Evolutionary conservation across 92 coral and sea anemone genomes (phyloP), one percentile per base, ranked within the genome.

Genomic region (Blastomussa wellsi): DNA sequence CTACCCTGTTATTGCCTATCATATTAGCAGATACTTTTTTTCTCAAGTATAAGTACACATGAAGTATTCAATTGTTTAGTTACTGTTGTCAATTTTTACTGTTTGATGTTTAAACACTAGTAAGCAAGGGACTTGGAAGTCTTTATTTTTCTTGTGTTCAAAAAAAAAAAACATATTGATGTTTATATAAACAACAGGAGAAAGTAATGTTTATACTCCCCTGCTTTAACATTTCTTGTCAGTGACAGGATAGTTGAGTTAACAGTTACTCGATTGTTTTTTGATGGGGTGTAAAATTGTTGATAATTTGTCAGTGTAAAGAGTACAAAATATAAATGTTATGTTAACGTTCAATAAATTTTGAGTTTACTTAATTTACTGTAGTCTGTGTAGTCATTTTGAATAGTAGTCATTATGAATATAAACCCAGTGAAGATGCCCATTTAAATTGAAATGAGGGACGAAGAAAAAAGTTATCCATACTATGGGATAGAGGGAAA

Each of bases 121-220:
- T n/a, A n/a, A n/a, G 36, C 32, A 72, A 72, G 77, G 39, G 77
- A 72, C 77, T 72, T 72, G 10, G 77, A 32, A 38, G 52, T 72
- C 29, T 4, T 72, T 5, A 72, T 39, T 20, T 72, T 19, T 37
- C 57, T 74, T 44, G 79, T 24, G 24, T 22, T 17, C 39, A 51
- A 49, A 75, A 5, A 1, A 51, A n/a, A n/a, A n/a, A n/a, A n/a
- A n/a, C n/a, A n/a, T n/a, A 38, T 44, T 17, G 22, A 52, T 31
- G 62, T 31, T 49, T 0, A 31, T 31, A 52, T 1, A 39, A 53
- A 20, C 16, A 57, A 35, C 53, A 17, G 47, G 1, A 77, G n/a
- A n/a, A 57, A 57, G 17, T 77, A 53, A 29, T 26, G 42, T 52
- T 32, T 31, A 76, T n/a, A n/a, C n/a, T n/a, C n/a, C n/a, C n/a